Conservation (phyloP, 53 echinoderm and acorn worm species). For the Actinopyga echinites region DNA sequence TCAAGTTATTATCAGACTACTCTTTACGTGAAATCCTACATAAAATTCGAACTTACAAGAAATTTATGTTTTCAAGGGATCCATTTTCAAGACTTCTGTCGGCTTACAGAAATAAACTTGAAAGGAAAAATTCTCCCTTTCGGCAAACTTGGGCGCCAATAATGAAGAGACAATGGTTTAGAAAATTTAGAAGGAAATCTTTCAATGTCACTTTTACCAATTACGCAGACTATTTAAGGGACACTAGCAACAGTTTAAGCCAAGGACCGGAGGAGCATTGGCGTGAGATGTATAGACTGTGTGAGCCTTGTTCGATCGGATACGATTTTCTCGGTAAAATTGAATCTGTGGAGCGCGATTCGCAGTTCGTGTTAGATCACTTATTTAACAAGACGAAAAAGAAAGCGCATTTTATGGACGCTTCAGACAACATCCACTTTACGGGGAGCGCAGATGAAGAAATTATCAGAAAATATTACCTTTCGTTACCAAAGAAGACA, state of each 20-base stretch:
- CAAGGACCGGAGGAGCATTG: conserved; percentile 20
- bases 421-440: neutral
- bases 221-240: neutral
- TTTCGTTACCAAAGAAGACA: neutral
- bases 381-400: neutral
- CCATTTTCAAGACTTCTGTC: neutral
- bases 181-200: neutral
- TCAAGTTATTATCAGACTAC: neutral
- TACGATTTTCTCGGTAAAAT: conserved; percentile 37
- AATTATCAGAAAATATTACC: neutral
- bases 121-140: neutral
- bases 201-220: neutral
- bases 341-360: conserved; percentile 15
- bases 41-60: conserved; percentile 1
- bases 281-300: conserved; percentile 20
- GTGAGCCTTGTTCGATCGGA: conserved; percentile 33
- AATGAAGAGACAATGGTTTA: neutral
- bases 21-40: neutral
- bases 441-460: conserved; percentile 22
- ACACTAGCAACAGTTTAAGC: neutral
- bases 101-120: conserved; percentile 27
- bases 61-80: conserved; percentile 17
- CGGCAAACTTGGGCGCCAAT: neutral
- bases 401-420: conserved; percentile 3
- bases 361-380: neutral